Evolutionary conservation across 2,113 vertebrate genomes (phyloP).

Genomic region (Gambusia holbrooki): DNA sequence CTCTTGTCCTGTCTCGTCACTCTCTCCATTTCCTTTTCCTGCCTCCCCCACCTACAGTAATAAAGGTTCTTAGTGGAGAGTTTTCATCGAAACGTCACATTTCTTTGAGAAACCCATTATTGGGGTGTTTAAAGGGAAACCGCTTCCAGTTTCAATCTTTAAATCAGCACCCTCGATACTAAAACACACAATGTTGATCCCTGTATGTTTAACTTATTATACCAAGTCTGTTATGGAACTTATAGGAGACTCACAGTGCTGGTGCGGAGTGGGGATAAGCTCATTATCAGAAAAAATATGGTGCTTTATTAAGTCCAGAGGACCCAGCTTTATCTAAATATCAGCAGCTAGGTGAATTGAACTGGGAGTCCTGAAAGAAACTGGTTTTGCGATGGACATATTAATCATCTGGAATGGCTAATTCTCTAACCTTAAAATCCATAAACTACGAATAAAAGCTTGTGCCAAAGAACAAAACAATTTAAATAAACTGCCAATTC

Average conservation of each 20-base stretch:
- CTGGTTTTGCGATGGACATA: too few relatives aligned
- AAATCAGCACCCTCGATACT: neutral
- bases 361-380: neutral
- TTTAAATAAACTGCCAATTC: neutral
- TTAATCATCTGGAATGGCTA: neutral
- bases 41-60: conserved; percentile 37
- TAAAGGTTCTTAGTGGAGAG: conserved; percentile 59
- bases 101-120: conserved; percentile 38
- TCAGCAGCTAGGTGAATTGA: too few relatives aligned
- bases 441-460: neutral
- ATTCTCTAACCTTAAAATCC: neutral
- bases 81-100: conserved; percentile 50
- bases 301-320: too few relatives aligned
- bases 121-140: conserved; percentile 37
- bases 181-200: too few relatives aligned
- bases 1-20: conserved; percentile 42
- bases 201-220: too few relatives aligned
- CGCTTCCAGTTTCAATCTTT: conserved; percentile 50
- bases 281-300: too few relatives aligned
- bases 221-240: too few relatives aligned
- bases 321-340: too few relatives aligned
- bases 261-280: too few relatives aligned
- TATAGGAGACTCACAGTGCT: too few relatives aligned
- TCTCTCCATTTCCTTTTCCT: conserved; percentile 63
- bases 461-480: neutral